Evolutionary conservation across 2,113 vertebrate genomes (phyloP), one percentile per base, ranked within the genome.

Genomic region (Patagioenas fasciata): DNA sequence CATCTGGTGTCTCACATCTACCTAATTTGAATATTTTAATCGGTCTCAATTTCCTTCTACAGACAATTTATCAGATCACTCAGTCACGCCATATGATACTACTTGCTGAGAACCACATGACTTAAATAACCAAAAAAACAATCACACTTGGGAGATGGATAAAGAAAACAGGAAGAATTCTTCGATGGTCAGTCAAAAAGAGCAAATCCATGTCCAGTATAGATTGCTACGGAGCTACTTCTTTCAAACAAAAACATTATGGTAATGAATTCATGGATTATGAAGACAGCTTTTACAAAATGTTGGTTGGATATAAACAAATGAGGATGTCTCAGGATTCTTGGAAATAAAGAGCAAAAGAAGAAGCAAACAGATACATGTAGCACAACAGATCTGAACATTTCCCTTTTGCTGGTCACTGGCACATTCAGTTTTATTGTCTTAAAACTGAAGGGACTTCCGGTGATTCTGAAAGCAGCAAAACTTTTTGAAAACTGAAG

Each of bases 141-240:
- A 93, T 78, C 91, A 96, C 91, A 95, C 91, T 36, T 93, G 82
- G 88, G 58, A 96, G 91, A 92, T 73, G 61, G 67, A 91, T 86
- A 96, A 97, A 98, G 96, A 97, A 97, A 98, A 94, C 53, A 97
- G 83, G 97, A 96, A 97, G 97, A 96, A 85, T 95, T 97, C 97
- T 97, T 97, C 86, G 0, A 82, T 97, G 97, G 97, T 98, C 98
- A 98, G 97, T 96, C 82, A 97, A 92, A 97, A 96, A n/a, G 34
- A 54, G 54, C 24, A 93, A 95, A 91, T 78, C 67, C 64, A 85
- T 86, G 38, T 34, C 75, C 32, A 79, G 34, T 11, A 86, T 9
- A 91, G 77, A 86, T 38, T 84, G 50, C 56, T 84, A 36, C 36
- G 44, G 85, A 81, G 57, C 36, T 72, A 75, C 20, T 75, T 87